A percentile compares a stretch with the other conserved stretches of the same genome.
These are phyloP conservation scores for Cheracebus regulus DNA, from an alignment of 2,797 vertebrate genomes.

Conservation along the genomic window DNA sequence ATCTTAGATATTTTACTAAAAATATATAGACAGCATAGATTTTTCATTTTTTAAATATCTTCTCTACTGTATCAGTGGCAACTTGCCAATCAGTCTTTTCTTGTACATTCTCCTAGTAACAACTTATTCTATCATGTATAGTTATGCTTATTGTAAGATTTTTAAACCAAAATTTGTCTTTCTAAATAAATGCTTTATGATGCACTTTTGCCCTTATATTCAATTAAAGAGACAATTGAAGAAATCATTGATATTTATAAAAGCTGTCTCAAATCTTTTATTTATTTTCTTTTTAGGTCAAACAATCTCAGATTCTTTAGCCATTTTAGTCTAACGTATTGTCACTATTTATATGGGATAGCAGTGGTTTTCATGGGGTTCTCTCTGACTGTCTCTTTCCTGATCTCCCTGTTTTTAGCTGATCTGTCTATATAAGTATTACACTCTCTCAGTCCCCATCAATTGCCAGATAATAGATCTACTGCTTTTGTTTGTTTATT, in stretches of 20 bases:
- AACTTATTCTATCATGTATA: neutral
- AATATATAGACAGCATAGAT: neutral
- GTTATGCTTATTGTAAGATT: neutral
- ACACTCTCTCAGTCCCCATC: neutral
- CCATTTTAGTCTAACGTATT: neutral
- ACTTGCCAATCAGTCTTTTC: neutral
- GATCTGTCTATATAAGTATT: neutral
- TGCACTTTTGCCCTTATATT: neutral
- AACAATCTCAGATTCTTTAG: neutral
- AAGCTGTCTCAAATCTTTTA: neutral
- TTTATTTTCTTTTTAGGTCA: neutral
- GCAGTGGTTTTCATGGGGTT: neutral
- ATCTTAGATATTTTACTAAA: neutral
- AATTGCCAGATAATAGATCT: neutral
- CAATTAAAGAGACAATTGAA: neutral
- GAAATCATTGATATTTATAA: neutral
- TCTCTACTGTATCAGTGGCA: neutral
- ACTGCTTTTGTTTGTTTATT: neutral
- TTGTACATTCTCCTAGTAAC: neutral
- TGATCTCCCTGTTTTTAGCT: neutral
- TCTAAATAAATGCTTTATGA: neutral
- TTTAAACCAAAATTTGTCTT: neutral
- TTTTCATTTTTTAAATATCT: neutral
- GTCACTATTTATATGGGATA: neutral
- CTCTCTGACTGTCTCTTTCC: neutral